A percentile compares a stretch with the other conserved stretches of the same genome.
Conservation (phyloP, 2,797 vertebrate genomes). For the Xerus rutilus region DNA sequence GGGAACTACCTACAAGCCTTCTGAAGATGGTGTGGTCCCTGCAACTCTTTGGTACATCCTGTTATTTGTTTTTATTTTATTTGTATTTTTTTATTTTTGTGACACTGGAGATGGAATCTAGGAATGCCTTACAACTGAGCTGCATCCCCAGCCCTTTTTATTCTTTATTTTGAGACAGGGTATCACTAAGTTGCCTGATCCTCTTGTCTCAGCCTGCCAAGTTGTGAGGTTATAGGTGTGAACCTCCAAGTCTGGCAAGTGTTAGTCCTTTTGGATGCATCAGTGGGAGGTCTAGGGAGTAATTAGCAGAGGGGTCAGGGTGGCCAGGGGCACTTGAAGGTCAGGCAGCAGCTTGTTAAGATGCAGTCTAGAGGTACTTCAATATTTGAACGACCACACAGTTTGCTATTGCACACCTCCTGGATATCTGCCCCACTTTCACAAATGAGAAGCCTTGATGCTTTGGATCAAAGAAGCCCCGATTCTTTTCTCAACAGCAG, state of each 20-base stretch:
- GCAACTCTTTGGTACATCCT: background rate
- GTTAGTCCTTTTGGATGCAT: background rate
- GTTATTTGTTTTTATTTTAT: no score
- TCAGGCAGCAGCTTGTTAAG: background rate
- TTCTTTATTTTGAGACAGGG: no score
- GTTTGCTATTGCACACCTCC: background rate
- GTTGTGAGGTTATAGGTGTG: no score
- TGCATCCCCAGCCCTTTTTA: no score
- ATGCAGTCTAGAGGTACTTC: background rate
- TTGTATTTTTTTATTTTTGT: no score
- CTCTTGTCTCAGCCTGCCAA: no score
- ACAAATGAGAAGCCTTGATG: background rate
- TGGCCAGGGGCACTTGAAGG: background rate
- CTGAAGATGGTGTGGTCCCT: background rate
- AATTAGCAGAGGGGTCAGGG: background rate
- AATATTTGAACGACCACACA: background rate
- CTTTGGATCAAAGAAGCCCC: background rate
- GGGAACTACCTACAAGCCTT: background rate
- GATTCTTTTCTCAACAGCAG: background rate
- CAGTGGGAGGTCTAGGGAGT: background rate
- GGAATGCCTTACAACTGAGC: no score
- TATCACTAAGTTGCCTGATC: no score
- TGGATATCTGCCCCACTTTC: background rate
- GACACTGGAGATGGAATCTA: no score
- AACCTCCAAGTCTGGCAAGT: background rate